Percentiles rank a stretch among this genome's conserved stretches.
Evolutionary conservation across 2,797 vertebrate species (phyloP).

Genomic region (Rhinoraja longicauda): DNA sequence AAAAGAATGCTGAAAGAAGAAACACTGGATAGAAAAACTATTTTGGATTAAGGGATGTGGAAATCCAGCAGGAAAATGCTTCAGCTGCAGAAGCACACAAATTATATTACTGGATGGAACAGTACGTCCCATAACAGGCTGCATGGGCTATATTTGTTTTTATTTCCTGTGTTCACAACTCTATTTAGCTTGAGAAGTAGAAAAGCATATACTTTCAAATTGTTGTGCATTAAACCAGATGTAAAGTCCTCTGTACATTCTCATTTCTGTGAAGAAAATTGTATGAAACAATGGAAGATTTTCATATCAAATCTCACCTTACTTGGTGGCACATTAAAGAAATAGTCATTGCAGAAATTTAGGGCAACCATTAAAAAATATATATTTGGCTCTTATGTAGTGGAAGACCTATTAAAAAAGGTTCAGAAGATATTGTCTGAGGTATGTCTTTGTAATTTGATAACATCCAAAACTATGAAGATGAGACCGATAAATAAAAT

Average conservation of each 20-base stretch:
- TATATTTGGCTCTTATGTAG: background rate
- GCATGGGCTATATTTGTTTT: no score
- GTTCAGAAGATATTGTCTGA: background rate
- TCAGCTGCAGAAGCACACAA: no score
- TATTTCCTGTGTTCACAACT: no score
- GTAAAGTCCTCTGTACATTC: background rate
- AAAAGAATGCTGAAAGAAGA: background rate
- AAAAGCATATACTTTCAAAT: background rate
- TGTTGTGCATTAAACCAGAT: background rate
- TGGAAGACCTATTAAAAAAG: background rate
- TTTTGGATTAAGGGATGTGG: no score
- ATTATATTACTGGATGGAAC: no score
- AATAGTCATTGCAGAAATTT: background rate
- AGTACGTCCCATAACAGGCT: no score
- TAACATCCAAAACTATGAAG: background rate
- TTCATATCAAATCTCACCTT: background rate
- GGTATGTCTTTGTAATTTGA: background rate
- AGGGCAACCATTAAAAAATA: background rate
- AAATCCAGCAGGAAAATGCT: no score
- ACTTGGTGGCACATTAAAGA: background rate
- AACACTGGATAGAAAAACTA: no score
- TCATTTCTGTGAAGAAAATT: background rate
- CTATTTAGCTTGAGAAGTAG: background rate
- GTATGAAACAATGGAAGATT: background rate
- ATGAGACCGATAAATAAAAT: background rate